Evolutionary conservation across 2,888 invertebrate genomes (phyloP), one percentile per base, ranked within the genome.

Genomic region (Hyposoter dolosus): DNA sequence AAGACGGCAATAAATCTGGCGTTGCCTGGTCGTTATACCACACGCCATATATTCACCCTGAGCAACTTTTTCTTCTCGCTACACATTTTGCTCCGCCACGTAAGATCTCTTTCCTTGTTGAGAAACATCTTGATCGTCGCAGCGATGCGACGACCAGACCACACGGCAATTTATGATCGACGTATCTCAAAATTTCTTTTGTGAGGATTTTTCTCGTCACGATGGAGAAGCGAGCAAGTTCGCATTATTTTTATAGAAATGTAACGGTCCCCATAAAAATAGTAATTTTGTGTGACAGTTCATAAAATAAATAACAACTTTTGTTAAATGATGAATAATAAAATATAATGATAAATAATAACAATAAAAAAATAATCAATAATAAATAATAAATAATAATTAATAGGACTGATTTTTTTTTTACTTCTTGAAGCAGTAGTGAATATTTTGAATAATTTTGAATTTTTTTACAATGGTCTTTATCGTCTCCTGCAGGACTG

Each of bases 1-100:
- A 86, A 86, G 75, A 77, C 76, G 83, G 83, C 76, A 77, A 86
- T 86, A 86, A 86, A 86, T 86, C 83, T 83, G 85, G 80, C 80
- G 76, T n/a, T 60, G 80, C 43, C 76, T 80, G 60, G 77, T 83
- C 85, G 82, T 85, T 85, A 82, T 78, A 75, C 63, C 60, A 66
- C 68, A 68, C 66, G 76, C 56, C 40, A 69, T 78, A 63, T 71
- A 43, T 65, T 56, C 50, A 66, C 35, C 75, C 60, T 19, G 63
- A 63, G 47, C 45, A 47, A 66, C 74, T 63, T 75, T 65, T 74
- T n/a, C 72, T 66, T 74, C 77, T 77, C 71, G 71, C 40, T 74
- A 71, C 65, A 65, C 40, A 72, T 65, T 40, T 40, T n/a, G 40
- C 71, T 12, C 47, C 28, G 47, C 28, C 28, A 15, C 28, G 15